Base-by-base conservation (phyloP, 2,113 vertebrate species). In the Syrmaticus mikado region DNA sequence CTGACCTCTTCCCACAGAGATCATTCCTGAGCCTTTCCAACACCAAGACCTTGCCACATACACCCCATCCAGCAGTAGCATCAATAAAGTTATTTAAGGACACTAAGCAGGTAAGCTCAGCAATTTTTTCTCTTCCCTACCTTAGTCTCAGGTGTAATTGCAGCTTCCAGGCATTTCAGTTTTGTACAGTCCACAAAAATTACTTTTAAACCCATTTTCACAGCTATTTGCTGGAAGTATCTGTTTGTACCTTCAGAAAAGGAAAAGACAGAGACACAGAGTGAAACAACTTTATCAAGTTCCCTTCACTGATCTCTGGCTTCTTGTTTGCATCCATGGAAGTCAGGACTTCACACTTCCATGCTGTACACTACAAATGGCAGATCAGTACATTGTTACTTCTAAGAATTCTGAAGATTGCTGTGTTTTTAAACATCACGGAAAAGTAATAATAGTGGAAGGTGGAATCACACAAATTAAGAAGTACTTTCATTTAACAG, bases 81-180 rank as follows among this genome's bases (percentile, higher is more conserved):
- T 45, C 41, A 78, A 67, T 3, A 16, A 34, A 55, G 34, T 34
- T 24, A 22, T 70, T 48, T 8, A 64, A 79, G 0, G 2, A 34
- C 40, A 45, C 5, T 25, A 27, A 38, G 32, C 36, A 73, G 57
- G 18, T 18, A 64, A 48, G 25, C 55, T 45, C 32, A 84, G 53
- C 30, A 19, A 32, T 4, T 75, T 27, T 27, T 16, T 21, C 45
- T 71, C 60, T 61, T 32, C 92, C 48, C 90, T 97, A 99, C 99
- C 98, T 99, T 99, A 46, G 99, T 99, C 77, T 99, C 97, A 58
- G 98, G 95, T 82, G 98, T 99, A 30, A 99, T 98, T 43, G 98
- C 98, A 53, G 97, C 97, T 79, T 99, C 98, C 60, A 99, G 96
- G 60, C 93, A 53, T 36, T 98, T 96, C 7, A 53, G 73, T 50